Evolutionary conservation across 2,888 invertebrate genomes (phyloP).

Genomic region (Pristionchus mayeri): DNA sequence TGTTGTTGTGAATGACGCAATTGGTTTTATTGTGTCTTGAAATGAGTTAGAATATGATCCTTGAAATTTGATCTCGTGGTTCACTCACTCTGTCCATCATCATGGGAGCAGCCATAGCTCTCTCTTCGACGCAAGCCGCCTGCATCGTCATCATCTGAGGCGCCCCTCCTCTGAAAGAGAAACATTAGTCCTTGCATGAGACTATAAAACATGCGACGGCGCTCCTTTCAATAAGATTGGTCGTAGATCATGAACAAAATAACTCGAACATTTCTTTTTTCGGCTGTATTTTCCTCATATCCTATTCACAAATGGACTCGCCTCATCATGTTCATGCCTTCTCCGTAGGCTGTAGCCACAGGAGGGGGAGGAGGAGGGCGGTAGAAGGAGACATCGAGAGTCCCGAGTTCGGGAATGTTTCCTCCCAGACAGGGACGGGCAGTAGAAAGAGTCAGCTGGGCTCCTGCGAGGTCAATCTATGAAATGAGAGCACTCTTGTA

Average conservation of each 20-base stretch:
- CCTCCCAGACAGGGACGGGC: slow-evolving; percentile 70
- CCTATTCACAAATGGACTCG: neutral
- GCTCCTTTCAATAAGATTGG: no score
- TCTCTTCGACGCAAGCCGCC: slow-evolving; percentile 53
- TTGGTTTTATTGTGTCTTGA: no score
- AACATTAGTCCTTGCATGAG: slow-evolving; percentile 69
- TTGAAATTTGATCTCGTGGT: neutral
- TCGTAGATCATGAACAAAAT: no score
- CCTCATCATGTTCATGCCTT: neutral
- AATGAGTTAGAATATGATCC: no score
- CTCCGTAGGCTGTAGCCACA: neutral
- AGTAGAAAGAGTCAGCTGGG: slow-evolving; percentile 63
- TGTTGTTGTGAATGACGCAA: no score
- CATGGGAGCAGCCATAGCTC: neutral
- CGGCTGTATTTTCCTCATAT: no score
- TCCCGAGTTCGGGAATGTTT: slow-evolving; percentile 67
- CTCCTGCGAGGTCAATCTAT: neutral
- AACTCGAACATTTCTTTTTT: no score
- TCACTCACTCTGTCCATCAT: slow-evolving; percentile 42
- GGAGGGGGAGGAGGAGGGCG: slow-evolving; percentile 55
- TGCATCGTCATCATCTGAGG: neutral
- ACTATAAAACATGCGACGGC: slow-evolving; percentile 7
- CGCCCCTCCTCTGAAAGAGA: neutral
- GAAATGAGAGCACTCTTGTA: no score
- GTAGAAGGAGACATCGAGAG: slow-evolving; percentile 67